Conservation (phyloP, 2,797 vertebrate species). For the Clamator glandarius region DNA sequence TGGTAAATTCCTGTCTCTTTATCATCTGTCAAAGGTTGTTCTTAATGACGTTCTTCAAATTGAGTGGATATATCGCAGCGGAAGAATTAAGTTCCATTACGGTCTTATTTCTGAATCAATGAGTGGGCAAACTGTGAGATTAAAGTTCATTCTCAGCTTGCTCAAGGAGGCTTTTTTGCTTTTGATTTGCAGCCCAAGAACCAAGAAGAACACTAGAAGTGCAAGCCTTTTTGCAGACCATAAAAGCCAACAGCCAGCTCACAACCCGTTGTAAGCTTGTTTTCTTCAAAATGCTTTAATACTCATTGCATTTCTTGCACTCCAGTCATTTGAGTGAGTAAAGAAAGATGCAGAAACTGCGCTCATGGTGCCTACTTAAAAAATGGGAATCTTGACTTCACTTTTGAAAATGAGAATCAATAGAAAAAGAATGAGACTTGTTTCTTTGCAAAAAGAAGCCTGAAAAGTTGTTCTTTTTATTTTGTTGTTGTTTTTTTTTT, state of each 20-base stretch:
- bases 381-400: not conserved
- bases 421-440: not conserved
- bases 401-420: not conserved
- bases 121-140: not conserved
- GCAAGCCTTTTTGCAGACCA: not conserved
- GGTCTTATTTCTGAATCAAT: not conserved
- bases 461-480: too few relatives aligned
- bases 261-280: accelerated
- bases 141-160: not conserved
- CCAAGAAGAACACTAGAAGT: not conserved
- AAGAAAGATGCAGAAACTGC: not conserved
- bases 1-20: not conserved
- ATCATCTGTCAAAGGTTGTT: not conserved
- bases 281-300: not conserved
- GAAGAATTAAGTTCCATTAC: not conserved
- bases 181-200: not conserved
- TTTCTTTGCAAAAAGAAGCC: not conserved
- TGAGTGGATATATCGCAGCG: not conserved
- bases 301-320: not conserved
- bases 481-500: too few relatives aligned
- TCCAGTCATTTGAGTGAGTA: not conserved
- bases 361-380: not conserved
- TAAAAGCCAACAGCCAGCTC: not conserved
- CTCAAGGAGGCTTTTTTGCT: not conserved
- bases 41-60: accelerated